Percentiles rank a stretch among this genome's conserved stretches.
Evolutionary conservation across 2,888 invertebrate species (phyloP).

Genomic region (Sarcophaga variegata): DNA sequence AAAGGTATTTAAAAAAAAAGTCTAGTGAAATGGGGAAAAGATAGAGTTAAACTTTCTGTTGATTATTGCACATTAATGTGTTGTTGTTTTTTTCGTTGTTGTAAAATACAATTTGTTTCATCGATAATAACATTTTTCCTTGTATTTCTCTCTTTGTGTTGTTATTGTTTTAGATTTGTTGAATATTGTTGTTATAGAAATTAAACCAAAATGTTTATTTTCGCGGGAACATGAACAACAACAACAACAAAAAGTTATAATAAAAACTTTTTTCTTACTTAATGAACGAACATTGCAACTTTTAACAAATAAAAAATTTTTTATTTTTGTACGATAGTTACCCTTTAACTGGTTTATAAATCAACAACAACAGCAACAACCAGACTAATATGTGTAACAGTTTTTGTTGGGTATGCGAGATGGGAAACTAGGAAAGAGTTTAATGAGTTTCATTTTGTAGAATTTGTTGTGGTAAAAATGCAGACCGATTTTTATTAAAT

Average conservation of each 20-base stretch:
- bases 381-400: too few species aligned
- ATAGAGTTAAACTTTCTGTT: slow-evolving; percentile 53
- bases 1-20: too few species aligned
- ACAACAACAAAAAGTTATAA: slow-evolving; percentile 15
- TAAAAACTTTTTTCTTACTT: slow-evolving; percentile 32
- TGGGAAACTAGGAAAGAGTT: slow-evolving; percentile 14
- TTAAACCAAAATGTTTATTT: slow-evolving; percentile 70
- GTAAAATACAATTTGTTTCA: slow-evolving; percentile 71
- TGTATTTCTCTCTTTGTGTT: slow-evolving; percentile 11
- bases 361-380: background rate
- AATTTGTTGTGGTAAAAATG: too few species aligned
- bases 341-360: slow-evolving; percentile 29
- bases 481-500: too few species aligned
- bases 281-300: slow-evolving; percentile 55
- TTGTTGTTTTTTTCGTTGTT: slow-evolving; percentile 57
- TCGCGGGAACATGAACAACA: slow-evolving; percentile 66
- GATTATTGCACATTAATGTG: slow-evolving; percentile 69
- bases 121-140: slow-evolving; percentile 68
- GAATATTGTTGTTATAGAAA: slow-evolving; percentile 67
- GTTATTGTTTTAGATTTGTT: slow-evolving; percentile 38
- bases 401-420: too few species aligned
- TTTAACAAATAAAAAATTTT: slow-evolving; percentile 48
- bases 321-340: background rate
- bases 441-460: slow-evolving; percentile 29
- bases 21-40: background rate